Percentiles rank a stretch among this genome's conserved stretches.
phyloP scores from a whole-genome alignment of 2,797 vertebrate genomes.

The Crocodylus rhombifer region DNA sequence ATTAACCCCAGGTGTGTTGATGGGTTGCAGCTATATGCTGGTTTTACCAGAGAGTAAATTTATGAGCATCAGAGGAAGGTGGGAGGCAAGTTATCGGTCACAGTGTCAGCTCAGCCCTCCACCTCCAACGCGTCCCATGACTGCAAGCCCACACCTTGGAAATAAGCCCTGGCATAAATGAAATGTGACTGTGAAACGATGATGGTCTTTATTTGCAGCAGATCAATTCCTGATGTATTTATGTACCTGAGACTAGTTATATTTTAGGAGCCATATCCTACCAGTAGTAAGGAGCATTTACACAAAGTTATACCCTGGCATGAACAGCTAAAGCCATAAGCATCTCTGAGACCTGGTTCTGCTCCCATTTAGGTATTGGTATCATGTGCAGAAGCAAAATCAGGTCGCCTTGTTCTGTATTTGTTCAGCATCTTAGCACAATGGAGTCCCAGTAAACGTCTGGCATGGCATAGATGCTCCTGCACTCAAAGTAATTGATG shows the following conservation, averaged over 20 bases:
- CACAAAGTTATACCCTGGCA: neutral
- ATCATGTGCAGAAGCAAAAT: rapidly evolving
- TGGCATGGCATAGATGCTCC: neutral
- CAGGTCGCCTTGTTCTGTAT: rapidly evolving
- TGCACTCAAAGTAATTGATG: rapidly evolving
- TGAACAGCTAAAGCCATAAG: rapidly evolving
- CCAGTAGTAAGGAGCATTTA: rapidly evolving
- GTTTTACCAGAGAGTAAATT: neutral
- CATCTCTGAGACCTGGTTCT: neutral
- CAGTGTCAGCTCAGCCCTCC: neutral
- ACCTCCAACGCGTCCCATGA: neutral
- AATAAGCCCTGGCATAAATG: neutral
- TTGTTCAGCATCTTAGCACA: rapidly evolving
- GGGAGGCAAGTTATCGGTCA: neutral
- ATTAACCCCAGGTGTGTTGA: no score
- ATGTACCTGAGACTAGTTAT: neutral
- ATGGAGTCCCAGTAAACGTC: rapidly evolving
- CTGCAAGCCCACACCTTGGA: neutral
- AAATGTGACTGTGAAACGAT: neutral
- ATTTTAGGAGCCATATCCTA: neutral
- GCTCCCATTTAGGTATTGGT: rapidly evolving
- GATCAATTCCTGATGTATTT: neutral
- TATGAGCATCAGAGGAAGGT: neutral
- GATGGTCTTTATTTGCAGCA: neutral
- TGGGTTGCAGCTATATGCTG: no score